phyloP scores from a whole-genome alignment of 1,140 invertebrate species.

The Temnothorax curvispinosus region DNA sequence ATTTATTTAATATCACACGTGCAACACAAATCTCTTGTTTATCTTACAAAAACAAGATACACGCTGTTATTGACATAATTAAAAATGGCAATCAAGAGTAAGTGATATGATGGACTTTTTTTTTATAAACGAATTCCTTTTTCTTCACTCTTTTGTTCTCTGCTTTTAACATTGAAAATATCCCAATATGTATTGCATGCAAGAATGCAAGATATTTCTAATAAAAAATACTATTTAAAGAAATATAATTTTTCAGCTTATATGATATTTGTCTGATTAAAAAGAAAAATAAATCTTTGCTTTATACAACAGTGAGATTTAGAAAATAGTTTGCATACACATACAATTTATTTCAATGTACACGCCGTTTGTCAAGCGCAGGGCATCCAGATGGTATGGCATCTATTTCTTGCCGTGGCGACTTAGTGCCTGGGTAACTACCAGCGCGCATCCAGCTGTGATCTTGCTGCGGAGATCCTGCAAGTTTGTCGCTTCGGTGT shows the following conservation, averaged over 20 bases:
- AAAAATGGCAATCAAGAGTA: slow-evolving; percentile 1
- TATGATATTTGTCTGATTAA: not conserved
- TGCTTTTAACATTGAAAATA: not conserved
- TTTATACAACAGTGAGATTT: not conserved
- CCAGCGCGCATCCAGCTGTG: slow-evolving; percentile 36
- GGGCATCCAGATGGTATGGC: slow-evolving; percentile 14
- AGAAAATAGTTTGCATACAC: not conserved
- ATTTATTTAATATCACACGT: not conserved
- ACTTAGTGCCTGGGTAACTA: slow-evolving; percentile 30
- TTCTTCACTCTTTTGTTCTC: not conserved
- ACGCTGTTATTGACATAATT: not conserved
- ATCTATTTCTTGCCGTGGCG: slow-evolving; percentile 52
- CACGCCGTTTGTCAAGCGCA: slow-evolving; percentile 36
- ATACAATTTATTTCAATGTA: slow-evolving; percentile 19
- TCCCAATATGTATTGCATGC: not conserved
- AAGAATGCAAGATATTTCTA: not conserved
- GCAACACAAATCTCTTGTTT: not conserved
- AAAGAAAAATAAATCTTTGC: not conserved
- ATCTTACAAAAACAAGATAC: not conserved
- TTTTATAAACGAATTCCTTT: not conserved
- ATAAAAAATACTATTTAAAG: not conserved
- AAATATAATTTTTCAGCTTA: not conserved
- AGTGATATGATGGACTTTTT: not conserved
- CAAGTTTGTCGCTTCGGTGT: slow-evolving; percentile 40
- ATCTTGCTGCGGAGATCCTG: slow-evolving; percentile 27